Conservation (phyloP, 35 echinoderm and acorn worm genomes). For the Diadema setosum region DNA sequence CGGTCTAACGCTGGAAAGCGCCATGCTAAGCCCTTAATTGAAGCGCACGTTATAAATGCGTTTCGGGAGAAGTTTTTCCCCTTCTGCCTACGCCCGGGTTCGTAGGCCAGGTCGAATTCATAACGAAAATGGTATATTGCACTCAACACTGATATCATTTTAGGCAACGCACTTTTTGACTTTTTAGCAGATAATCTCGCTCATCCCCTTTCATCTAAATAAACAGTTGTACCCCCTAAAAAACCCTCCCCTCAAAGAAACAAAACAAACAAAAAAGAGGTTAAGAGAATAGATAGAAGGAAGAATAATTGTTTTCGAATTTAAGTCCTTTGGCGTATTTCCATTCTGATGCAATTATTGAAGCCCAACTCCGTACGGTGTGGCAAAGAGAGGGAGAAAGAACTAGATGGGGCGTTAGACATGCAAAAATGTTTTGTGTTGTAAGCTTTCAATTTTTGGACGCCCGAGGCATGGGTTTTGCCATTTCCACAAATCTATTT, state of each 20-base stretch:
- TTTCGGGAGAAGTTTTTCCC: neutral
- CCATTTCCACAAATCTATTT: slow-evolving; percentile 35
- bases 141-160: neutral
- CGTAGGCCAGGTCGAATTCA: neutral
- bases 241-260: neutral
- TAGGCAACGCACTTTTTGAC: slow-evolving; percentile 22
- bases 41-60: slow-evolving; percentile 5
- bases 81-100: neutral
- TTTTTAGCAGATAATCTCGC: neutral
- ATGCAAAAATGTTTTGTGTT: slow-evolving; percentile 18
- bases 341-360: slow-evolving; percentile 11
- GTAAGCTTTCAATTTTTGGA: slow-evolving; percentile 16
- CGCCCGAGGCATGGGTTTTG: slow-evolving; percentile 26
- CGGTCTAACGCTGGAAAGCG: neutral
- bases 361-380: neutral
- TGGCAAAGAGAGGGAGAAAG: neutral
- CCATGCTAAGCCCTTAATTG: slow-evolving; percentile 16
- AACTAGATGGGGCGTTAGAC: neutral
- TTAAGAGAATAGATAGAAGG: neutral
- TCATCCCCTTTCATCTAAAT: neutral
- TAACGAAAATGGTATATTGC: neutral
- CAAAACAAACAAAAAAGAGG: neutral
- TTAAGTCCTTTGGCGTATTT: neutral
- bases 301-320: slow-evolving; percentile 5
- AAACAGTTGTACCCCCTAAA: neutral